Evolutionary conservation across 2,888 invertebrate species (phyloP).

Genomic region (Eueremaeus valkanovi): DNA sequence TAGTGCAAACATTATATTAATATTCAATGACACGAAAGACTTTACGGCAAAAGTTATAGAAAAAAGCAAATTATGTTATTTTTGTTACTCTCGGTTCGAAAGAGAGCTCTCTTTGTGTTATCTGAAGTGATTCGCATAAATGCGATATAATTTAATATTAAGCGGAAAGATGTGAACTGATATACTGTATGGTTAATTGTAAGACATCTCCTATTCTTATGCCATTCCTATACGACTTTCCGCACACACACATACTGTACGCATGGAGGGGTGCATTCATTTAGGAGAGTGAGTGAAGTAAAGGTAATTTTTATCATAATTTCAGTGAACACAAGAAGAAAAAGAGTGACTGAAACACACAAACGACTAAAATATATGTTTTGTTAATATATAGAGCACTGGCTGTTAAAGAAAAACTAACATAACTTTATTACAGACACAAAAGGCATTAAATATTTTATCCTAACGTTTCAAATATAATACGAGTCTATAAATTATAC

Average conservation of each 20-base stretch:
- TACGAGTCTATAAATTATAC: conserved; percentile 20
- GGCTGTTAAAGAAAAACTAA: background rate
- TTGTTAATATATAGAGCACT: conserved; percentile 3
- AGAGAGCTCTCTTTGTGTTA: background rate
- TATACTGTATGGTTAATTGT: conserved; percentile 33
- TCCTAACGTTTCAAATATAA: background rate
- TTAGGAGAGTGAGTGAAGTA: background rate
- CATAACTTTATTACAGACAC: conserved; percentile 2
- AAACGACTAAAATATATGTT: background rate
- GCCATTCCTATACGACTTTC: background rate
- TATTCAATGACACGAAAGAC: conserved; percentile 24
- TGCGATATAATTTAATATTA: conserved; percentile 25
- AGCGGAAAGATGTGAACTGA: conserved; percentile 27
- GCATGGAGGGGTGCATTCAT: background rate
- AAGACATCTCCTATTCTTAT: background rate
- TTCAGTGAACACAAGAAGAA: background rate
- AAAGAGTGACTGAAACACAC: background rate
- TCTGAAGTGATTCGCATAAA: conserved; percentile 13
- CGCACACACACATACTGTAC: background rate
- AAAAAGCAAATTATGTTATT: conserved; percentile 1
- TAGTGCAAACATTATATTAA: conserved; percentile 20
- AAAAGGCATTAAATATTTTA: conserved; percentile 26
- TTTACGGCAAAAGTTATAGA: background rate
- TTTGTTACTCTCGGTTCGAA: background rate
- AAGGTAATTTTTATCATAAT: conserved; percentile 10